Conservation (phyloP, 2,113 vertebrate species). For the Nymphicus hollandicus region DNA sequence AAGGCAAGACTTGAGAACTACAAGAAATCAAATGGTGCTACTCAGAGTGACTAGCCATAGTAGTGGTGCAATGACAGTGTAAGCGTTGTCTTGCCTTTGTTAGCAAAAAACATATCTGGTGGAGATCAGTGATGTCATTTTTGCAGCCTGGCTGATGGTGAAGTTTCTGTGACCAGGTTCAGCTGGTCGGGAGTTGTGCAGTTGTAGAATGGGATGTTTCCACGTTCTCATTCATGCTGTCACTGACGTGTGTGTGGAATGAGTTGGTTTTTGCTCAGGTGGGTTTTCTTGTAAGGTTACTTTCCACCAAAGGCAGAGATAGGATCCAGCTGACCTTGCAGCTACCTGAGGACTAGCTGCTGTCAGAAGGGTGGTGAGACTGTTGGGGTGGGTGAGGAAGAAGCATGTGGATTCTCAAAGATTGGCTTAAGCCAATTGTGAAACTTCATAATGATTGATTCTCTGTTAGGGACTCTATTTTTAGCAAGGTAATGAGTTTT, state of each 20-base stretch:
- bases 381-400: background rate
- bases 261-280: background rate
- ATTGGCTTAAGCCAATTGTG: background rate
- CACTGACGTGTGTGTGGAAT: accelerated
- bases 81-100: background rate
- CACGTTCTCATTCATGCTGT: background rate
- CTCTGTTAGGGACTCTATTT: background rate
- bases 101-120: background rate
- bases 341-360: background rate
- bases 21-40: background rate
- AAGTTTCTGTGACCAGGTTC: background rate
- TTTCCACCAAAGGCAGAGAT: background rate
- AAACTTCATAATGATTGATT: accelerated
- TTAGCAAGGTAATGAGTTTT: background rate
- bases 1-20: background rate
- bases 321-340: background rate
- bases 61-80: background rate
- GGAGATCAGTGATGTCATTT: background rate
- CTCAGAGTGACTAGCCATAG: background rate
- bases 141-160: background rate
- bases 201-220: background rate
- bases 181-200: background rate
- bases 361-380: background rate
- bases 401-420: accelerated
- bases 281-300: background rate